These are phyloP conservation scores for Trachythela sp. DNA, from an alignment of 64 coral and sea anemone genomes.

Conservation along the genomic window DNA sequence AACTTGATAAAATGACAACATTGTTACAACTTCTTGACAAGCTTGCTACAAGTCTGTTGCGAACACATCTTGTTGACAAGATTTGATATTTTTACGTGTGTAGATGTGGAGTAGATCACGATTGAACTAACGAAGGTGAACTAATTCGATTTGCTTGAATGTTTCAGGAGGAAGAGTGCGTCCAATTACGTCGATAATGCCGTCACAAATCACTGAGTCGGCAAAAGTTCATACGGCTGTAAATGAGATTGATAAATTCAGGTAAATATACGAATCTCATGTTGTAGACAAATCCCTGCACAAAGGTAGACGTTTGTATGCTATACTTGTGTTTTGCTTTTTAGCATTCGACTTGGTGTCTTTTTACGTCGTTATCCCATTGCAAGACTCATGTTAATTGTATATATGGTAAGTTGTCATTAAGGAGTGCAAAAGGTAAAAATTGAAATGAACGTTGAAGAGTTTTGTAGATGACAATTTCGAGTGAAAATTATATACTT, in stretches of 20 bases:
- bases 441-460: too few species aligned
- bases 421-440: too few species aligned
- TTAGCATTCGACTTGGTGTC: conserved; percentile 78
- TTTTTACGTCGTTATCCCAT: conserved; percentile 82
- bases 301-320: background rate
- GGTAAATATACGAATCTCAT: background rate
- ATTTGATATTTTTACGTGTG: too few species aligned
- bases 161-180: conserved; percentile 65
- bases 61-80: too few species aligned
- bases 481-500: too few species aligned
- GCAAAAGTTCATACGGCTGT: conserved; percentile 79
- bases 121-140: too few species aligned
- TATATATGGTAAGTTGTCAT: conserved; percentile 77
- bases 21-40: too few species aligned
- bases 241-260: conserved; percentile 94
- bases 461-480: too few species aligned
- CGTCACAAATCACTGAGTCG: conserved; percentile 79
- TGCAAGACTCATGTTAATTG: conserved; percentile 86
- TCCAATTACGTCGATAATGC: conserved; percentile 95
- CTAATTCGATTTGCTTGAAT: background rate
- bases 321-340: background rate
- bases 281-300: too few species aligned
- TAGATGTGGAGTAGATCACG: too few species aligned
- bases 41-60: too few species aligned
- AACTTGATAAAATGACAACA: too few species aligned